Evolutionary conservation across 2,797 vertebrate genomes (phyloP).

Genomic region (Poeciliopsis presidionis): DNA sequence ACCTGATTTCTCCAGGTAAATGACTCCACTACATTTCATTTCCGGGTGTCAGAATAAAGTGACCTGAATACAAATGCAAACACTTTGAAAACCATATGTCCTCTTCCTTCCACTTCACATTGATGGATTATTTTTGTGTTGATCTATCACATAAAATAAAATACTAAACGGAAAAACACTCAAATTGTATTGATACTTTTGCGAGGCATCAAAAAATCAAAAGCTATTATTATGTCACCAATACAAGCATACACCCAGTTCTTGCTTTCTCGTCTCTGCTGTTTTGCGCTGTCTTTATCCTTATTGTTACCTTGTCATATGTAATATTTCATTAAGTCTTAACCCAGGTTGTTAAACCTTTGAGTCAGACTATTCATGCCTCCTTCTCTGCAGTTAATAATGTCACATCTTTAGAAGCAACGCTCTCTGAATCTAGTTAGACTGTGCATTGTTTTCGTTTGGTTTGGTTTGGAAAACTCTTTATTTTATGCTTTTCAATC

Average conservation of each 20-base stretch:
- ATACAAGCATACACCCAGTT: neutral
- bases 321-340: neutral
- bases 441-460: neutral
- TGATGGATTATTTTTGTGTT: neutral
- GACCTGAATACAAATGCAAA: neutral
- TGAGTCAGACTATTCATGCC: neutral
- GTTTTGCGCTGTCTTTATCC: neutral
- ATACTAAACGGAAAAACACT: neutral
- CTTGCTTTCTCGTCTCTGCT: neutral
- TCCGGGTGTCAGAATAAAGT: neutral
- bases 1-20: neutral
- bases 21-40: neutral
- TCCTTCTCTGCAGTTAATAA: conserved; percentile 41
- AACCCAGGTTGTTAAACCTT: neutral
- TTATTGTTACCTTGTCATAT: neutral
- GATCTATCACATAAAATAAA: neutral
- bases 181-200: neutral
- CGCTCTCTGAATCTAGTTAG: conserved; percentile 61
- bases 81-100: neutral
- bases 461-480: neutral
- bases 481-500: neutral
- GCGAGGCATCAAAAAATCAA: neutral
- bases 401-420: conserved; percentile 54
- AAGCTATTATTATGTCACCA: neutral
- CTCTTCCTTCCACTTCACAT: neutral